Evolutionary conservation across 2,888 invertebrate species (phyloP).

Genomic region (Tipula confusa): DNA sequence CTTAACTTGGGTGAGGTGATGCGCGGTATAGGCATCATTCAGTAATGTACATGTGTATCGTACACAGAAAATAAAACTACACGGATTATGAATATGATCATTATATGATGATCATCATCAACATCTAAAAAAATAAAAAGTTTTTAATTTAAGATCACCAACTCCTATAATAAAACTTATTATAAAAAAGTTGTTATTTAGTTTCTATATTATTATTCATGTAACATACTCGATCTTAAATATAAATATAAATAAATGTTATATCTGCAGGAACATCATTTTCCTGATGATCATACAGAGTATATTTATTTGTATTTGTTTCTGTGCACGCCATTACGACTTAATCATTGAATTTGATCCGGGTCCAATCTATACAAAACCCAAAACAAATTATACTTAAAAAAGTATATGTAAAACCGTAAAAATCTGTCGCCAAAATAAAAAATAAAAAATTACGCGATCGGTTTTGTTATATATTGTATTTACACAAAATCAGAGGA

Average conservation of each 20-base stretch:
- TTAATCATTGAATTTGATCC: background rate
- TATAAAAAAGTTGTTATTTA: background rate
- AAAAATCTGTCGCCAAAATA: background rate
- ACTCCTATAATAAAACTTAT: background rate
- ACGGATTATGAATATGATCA: constrained; percentile 12
- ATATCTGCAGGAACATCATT: background rate
- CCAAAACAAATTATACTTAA: background rate
- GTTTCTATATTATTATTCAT: background rate
- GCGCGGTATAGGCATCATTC: background rate
- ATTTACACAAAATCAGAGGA: background rate
- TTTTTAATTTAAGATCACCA: background rate
- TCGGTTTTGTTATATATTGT: background rate
- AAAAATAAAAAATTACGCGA: constrained; percentile 8
- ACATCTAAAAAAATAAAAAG: background rate
- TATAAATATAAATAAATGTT: background rate
- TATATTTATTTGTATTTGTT: background rate
- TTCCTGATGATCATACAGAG: background rate
- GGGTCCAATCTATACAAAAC: background rate
- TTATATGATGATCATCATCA: background rate
- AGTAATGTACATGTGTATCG: background rate
- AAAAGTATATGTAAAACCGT: background rate
- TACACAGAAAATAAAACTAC: background rate
- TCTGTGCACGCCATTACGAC: background rate
- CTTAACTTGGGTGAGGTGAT: background rate
- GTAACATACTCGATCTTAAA: background rate